Conservation (phyloP, 2,888 invertebrate genomes). For the Stratiomys singularior region DNA sequence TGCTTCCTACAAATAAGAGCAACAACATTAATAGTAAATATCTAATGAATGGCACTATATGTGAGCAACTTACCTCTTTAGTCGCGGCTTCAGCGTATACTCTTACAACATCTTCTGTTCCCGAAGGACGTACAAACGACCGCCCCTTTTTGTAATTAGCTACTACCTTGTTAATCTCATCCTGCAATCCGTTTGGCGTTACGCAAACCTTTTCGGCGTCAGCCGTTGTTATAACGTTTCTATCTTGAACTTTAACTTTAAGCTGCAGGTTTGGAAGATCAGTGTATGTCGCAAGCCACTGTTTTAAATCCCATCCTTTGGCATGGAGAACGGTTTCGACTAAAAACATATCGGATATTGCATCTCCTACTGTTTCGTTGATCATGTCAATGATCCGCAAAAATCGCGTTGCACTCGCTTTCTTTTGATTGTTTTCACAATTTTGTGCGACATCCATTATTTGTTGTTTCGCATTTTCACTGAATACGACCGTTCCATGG, state of each 20-base stretch:
- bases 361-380: constrained; percentile 97
- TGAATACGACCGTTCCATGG: constrained; percentile 94
- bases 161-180: constrained; percentile 78
- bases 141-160: constrained; percentile 76
- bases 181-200: constrained; percentile 85
- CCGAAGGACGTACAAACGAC: constrained; percentile 94
- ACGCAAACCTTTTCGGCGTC: constrained; percentile 88
- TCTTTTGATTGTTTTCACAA: constrained; percentile 48
- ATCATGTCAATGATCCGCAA: constrained; percentile 82
- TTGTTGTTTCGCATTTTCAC: constrained; percentile 72
- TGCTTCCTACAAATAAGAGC: constrained; percentile 66
- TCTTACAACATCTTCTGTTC: constrained; percentile 96
- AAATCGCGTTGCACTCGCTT: constrained; percentile 71
- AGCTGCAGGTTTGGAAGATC: constrained; percentile 90
- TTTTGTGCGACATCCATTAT: constrained; percentile 65
- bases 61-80: constrained; percentile 69
- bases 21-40: neutral
- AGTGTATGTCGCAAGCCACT: constrained; percentile 84
- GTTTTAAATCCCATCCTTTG: constrained; percentile 79
- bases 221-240: constrained; percentile 84
- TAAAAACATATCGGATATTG: constrained; percentile 92
- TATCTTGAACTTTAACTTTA: constrained; percentile 89
- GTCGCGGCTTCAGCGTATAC: constrained; percentile 95
- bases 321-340: constrained; percentile 90
- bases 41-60: no score